Conservation (phyloP, 2,113 vertebrate species). For the Ctenodactylus gundi region DNA sequence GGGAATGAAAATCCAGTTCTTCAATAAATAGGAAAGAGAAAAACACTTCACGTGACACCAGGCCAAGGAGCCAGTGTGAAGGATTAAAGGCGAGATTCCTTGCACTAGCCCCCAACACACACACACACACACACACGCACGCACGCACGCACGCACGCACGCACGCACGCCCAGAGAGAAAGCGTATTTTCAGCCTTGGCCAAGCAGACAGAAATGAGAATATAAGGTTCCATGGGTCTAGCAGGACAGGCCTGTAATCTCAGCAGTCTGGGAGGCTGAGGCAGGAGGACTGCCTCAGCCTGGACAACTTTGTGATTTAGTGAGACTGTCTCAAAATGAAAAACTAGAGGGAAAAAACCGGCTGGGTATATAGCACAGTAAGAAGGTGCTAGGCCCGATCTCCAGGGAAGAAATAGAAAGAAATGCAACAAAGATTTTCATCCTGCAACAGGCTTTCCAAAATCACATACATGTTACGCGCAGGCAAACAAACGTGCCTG, state of each 20-base stretch:
- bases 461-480: neutral
- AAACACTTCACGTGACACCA: constrained; percentile 32
- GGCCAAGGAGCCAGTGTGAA: constrained; percentile 1
- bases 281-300: too few species aligned
- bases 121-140: neutral
- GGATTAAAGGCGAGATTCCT: neutral
- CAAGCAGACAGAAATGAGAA: constrained; percentile 7
- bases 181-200: neutral
- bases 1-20: constrained; percentile 47
- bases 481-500: neutral
- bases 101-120: neutral
- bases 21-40: constrained; percentile 56
- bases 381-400: too few species aligned
- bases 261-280: too few species aligned
- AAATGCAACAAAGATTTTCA: too few species aligned
- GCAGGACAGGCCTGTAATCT: too few species aligned
- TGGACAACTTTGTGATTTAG: too few species aligned
- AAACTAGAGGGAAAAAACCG: too few species aligned
- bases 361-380: too few species aligned
- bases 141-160: neutral
- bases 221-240: too few species aligned
- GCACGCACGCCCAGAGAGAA: neutral
- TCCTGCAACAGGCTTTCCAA: constrained; percentile 16
- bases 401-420: too few species aligned
- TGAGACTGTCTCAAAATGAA: too few species aligned